Percentiles rank a stretch among this genome's conserved stretches.
These are phyloP conservation scores for Diachasmimorpha longicaudata DNA, from an alignment of 1,140 invertebrate species.

Conservation along the genomic window DNA sequence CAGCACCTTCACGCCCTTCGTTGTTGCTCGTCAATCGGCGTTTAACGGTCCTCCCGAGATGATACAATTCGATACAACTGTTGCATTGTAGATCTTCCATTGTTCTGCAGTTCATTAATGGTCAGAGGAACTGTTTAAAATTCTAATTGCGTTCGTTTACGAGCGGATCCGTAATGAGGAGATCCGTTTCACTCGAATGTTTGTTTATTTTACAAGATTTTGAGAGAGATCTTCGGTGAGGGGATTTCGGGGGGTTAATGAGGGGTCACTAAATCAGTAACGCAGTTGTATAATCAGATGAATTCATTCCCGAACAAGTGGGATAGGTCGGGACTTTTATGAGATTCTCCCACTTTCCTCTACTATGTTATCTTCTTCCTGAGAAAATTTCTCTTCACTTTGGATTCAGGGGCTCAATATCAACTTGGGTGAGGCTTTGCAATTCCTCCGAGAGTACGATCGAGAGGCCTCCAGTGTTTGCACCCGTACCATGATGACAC, in stretches of 20 bases:
- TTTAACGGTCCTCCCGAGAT: slow-evolving; percentile 39
- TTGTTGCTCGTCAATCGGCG: background rate
- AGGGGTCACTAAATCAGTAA: too few species aligned
- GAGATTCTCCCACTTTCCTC: too few species aligned
- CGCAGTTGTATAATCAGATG: too few species aligned
- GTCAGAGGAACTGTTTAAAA: background rate
- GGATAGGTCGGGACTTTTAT: too few species aligned
- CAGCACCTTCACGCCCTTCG: background rate
- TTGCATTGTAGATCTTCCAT: background rate
- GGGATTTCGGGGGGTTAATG: too few species aligned
- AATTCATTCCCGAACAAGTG: too few species aligned
- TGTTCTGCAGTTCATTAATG: background rate
- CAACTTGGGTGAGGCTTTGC: slow-evolving; percentile 72
- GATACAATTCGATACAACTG: slow-evolving; percentile 37
- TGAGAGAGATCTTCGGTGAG: too few species aligned
- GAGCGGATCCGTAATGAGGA: background rate
- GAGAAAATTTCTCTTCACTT: too few species aligned
- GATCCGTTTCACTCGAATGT: too few species aligned
- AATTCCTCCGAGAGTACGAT: slow-evolving; percentile 77
- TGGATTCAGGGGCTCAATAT: slow-evolving; percentile 70
- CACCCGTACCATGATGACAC: slow-evolving; percentile 71
- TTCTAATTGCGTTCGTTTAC: background rate
- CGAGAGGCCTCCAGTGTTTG: slow-evolving; percentile 75
- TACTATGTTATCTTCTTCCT: too few species aligned
- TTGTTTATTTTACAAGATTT: too few species aligned